Evolutionary conservation across 2,888 invertebrate genomes (phyloP), one percentile per base, ranked within the genome.

Genomic region (Dynastes maya): DNA sequence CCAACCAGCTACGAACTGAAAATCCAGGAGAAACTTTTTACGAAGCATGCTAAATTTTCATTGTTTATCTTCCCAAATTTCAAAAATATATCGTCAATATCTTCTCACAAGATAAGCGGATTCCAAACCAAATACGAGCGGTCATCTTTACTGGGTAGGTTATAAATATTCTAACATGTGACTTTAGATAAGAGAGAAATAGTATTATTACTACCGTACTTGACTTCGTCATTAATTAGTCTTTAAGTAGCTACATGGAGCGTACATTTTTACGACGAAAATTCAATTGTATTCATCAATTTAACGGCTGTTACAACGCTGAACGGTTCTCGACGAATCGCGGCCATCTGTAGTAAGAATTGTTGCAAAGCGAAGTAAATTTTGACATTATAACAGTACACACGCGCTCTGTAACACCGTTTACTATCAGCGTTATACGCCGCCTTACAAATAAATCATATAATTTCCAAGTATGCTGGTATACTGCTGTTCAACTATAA

Each of bases 301-400:
- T 45, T 74, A 74, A 61, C 72, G 27, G 72, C 72, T 45, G 61
- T 40, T 61, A 40, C 11, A 58, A 16, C 61, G 4, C 45, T 16
- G 40, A 71, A 37, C 45, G 72, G 40, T 68, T 29, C 27, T 29
- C 51, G 27, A 51, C 27, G 51, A 51, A 68, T 53, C 29, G 51
- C 51, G 63, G 55, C 55, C 65, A 67, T 22, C 45, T 16, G 61
- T 29, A 74, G 22, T 74, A 45, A 61, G 29, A 61, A 74, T 74
- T 74, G 72, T 74, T 74, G 45, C n/a, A 58, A 58, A 29, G 61
- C 29, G 29, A 29, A 61, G 45, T 61, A 74, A 74, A 74, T 49
- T 74, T 74, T 40, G 61, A 74, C 45, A 61, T 74, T 74, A 74
- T 74, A 74, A 61, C 72, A 74, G 72, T 74, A 74, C 22, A 45